Conservation (phyloP, 2,113 vertebrate genomes). For the Falcunculus frontatus region DNA sequence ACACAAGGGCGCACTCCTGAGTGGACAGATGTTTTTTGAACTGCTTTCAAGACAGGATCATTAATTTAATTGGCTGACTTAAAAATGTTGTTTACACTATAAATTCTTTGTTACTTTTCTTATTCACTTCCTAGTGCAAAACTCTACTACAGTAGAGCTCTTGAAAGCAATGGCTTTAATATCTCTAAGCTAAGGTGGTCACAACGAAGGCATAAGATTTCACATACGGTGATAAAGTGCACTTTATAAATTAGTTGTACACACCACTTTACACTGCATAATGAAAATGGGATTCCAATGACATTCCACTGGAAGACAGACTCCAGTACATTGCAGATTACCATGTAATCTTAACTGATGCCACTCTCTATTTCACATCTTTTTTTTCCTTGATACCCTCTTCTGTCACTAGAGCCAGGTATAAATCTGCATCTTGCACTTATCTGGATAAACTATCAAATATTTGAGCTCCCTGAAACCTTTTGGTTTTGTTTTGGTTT, state of each 20-base stretch:
- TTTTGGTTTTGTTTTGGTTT: neutral
- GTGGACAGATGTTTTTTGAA: neutral
- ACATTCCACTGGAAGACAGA: neutral
- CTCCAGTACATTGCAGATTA: neutral
- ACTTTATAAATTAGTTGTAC: neutral
- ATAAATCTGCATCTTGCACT: neutral
- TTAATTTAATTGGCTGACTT: neutral
- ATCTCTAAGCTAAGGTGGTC: slow-evolving; percentile 2
- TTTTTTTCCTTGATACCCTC: neutral
- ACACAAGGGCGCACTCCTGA: neutral
- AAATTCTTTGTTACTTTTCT: neutral
- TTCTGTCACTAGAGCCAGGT: neutral
- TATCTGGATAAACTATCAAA: neutral
- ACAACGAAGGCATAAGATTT: neutral
- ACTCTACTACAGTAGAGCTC: neutral
- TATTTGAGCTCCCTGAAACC: neutral
- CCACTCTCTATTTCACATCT: neutral
- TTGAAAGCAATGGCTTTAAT: neutral
- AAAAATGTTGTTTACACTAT: neutral
- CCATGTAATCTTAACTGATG: neutral
- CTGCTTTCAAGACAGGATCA: neutral
- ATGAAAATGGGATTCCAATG: neutral
- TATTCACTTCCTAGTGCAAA: neutral
- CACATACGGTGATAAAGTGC: neutral
- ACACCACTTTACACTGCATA: neutral